These are phyloP conservation scores for Entomobrya proxima DNA, from an alignment of 2,888 invertebrate genomes.

Conservation along the genomic window DNA sequence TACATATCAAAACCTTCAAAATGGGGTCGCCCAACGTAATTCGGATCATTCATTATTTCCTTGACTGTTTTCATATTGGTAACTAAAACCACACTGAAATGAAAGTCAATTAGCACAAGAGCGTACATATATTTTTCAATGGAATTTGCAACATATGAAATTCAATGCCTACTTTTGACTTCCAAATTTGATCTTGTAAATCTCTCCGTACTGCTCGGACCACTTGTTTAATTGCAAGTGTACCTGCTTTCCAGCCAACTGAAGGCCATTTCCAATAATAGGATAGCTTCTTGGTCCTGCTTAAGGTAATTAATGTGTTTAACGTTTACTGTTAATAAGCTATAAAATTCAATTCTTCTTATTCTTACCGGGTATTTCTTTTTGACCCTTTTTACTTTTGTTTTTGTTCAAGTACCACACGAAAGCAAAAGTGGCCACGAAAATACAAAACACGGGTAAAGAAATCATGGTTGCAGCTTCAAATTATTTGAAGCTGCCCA, in stretches of 20 bases:
- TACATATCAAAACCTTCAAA: slow-evolving; percentile 21
- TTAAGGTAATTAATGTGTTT: background rate
- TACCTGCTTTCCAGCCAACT: background rate
- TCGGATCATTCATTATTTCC: background rate
- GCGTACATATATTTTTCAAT: too few species aligned
- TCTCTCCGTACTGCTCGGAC: slow-evolving; percentile 21
- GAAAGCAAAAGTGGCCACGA: background rate
- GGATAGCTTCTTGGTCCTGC: slow-evolving; percentile 32
- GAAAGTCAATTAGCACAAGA: background rate
- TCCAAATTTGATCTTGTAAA: slow-evolving; percentile 21
- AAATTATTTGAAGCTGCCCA: too few species aligned
- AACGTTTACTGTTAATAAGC: background rate
- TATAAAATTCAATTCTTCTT: background rate
- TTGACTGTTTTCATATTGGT: slow-evolving; percentile 31
- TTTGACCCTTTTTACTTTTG: background rate
- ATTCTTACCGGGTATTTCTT: background rate
- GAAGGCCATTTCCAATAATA: background rate
- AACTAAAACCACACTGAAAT: slow-evolving; percentile 1
- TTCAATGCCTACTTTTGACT: background rate
- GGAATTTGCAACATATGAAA: background rate
- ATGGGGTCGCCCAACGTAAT: slow-evolving; percentile 11
- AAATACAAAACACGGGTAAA: background rate
- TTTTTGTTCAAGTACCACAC: background rate
- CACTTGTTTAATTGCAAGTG: background rate
- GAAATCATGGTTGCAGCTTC: too few species aligned